Percentiles rank a stretch among this genome's conserved stretches.
phyloP scores from a whole-genome alignment of 1,140 invertebrate genomes.

The Drosophila ironensis region DNA sequence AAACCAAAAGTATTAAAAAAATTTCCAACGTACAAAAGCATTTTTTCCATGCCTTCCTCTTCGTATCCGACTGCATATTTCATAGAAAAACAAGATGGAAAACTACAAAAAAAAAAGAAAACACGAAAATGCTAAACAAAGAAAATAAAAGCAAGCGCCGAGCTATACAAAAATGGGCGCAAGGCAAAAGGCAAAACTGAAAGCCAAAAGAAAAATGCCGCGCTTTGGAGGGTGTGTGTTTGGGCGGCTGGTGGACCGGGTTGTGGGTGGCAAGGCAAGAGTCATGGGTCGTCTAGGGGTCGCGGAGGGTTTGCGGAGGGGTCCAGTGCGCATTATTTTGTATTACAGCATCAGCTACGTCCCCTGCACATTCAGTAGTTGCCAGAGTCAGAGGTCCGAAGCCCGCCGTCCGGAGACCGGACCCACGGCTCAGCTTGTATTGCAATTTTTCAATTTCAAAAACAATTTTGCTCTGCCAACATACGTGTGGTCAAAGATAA shows the following conservation, averaged over 20 bases:
- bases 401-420: neutral
- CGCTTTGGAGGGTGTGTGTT: constrained; percentile 22
- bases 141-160: constrained; percentile 63
- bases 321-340: constrained; percentile 65
- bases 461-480: constrained; percentile 79
- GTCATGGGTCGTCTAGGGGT: neutral
- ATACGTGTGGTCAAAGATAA: constrained; percentile 80
- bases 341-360: constrained; percentile 53
- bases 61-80: constrained; percentile 57
- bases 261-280: neutral
- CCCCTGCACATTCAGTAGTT: constrained; percentile 20
- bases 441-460: constrained; percentile 80
- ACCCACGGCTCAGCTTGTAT: constrained; percentile 66
- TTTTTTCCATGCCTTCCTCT: constrained; percentile 30
- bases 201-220: constrained; percentile 64
- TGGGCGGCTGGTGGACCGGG: neutral
- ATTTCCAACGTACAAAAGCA: constrained; percentile 60
- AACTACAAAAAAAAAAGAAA: constrained; percentile 36
- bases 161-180: constrained; percentile 64
- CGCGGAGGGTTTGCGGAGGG: constrained; percentile 17
- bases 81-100: constrained; percentile 38
- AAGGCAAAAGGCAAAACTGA: constrained; percentile 61
- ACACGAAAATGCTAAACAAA: constrained; percentile 73
- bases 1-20: constrained; percentile 15
- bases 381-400: neutral